Evolutionary conservation across 2,888 invertebrate genomes (phyloP), one percentile per base, ranked within the genome.

Genomic region (Unio pictorum): DNA sequence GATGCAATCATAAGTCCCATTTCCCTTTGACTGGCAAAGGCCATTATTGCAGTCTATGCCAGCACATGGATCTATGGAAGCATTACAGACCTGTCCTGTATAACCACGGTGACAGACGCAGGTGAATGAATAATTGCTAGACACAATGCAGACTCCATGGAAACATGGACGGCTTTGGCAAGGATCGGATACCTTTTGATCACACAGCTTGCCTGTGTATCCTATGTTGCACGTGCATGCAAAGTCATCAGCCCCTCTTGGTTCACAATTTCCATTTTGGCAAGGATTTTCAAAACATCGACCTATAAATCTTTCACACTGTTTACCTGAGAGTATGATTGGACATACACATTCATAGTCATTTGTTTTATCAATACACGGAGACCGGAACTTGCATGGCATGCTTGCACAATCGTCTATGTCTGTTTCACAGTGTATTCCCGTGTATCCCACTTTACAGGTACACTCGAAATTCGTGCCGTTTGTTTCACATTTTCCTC

Each of bases 331-430:
- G 20, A 80, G 72, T n/a, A 75, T 34, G 11, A 63, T 60, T 15
- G 72, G 72, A 68, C 80, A 80, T 6, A 64, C 58, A 57, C 80
- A 80, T 45, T 63, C 58, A 60, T 71, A 80, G 2, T 66, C 73
- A 55, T 80, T 74, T 4, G 75, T 34, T 30, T 55, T 54, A 61
- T 78, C 78, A 1, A 73, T 61, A 56, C 80, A 80, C 30, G 62
- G 68, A 23, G 74, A 78, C 3, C 72, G 72, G 57, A 73, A 66
- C 18, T 67, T 66, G 61, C 80, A 80, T 18, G 80, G 78, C 11
- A 66, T 63, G 26, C 70, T 68, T 5, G 69, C 69, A 57, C 80
- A 80, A 6, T 76, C 69, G 57, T 80, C 72, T 26, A 80, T 74
- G n/a, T 72, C 61, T 18, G 67, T 74, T 28, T 75, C 72, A 67